These are phyloP conservation scores for Stratiolaelaps scimitus DNA, from an alignment of 1,140 invertebrate genomes.

Conservation along the genomic window DNA sequence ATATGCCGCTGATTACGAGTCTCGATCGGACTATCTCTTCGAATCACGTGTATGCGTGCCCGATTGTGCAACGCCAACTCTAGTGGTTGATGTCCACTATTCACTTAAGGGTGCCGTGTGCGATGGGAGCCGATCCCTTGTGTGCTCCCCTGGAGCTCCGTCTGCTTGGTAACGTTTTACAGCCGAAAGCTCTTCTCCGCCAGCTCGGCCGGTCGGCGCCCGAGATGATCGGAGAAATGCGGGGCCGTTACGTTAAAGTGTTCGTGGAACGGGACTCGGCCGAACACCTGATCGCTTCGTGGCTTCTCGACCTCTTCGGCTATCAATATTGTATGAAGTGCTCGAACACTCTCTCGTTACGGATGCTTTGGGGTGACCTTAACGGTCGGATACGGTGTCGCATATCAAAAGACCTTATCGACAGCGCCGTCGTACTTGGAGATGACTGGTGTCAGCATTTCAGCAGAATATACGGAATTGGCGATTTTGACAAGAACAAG, in stretches of 20 bases:
- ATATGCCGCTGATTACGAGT: too few species aligned
- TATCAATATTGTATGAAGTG: slow-evolving; percentile 15
- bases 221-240: slow-evolving; percentile 7
- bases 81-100: too few species aligned
- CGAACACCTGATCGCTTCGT: slow-evolving; percentile 11
- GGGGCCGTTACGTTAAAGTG: slow-evolving; percentile 12
- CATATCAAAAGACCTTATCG: background rate
- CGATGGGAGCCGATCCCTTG: background rate
- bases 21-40: too few species aligned
- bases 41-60: too few species aligned
- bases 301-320: slow-evolving; percentile 18
- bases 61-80: too few species aligned
- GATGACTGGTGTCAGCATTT: background rate
- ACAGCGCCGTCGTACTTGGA: background rate
- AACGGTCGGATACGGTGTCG: background rate
- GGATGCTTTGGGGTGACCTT: background rate
- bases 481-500: too few species aligned
- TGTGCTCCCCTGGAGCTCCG: background rate
- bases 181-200: background rate
- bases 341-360: background rate
- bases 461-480: too few species aligned
- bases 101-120: background rate
- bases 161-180: background rate
- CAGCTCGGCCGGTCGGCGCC: background rate
- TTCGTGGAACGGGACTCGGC: background rate